phyloP scores from a whole-genome alignment of 2,113 vertebrate genomes.

The Carassius gibelio region DNA sequence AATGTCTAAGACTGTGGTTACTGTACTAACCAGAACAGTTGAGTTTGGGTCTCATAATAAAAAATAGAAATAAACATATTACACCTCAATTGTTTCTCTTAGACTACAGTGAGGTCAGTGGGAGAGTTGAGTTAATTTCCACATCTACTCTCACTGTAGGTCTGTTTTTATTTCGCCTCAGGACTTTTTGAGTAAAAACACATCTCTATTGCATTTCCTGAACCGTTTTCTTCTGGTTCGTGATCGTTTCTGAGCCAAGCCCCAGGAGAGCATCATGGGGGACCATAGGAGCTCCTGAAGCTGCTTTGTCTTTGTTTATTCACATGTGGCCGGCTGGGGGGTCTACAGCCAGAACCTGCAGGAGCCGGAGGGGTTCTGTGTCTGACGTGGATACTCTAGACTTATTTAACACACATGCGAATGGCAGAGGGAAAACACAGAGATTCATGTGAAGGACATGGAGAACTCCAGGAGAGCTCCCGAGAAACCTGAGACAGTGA shows the following conservation, averaged over 20 bases:
- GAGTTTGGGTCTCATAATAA: too few species aligned
- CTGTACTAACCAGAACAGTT: too few species aligned
- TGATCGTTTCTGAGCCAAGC: slow-evolving; percentile 55
- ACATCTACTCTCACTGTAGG: not conserved
- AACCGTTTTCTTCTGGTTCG: slow-evolving; percentile 27
- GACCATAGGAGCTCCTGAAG: slow-evolving; percentile 47
- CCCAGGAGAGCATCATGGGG: slow-evolving; percentile 53
- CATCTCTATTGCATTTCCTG: not conserved
- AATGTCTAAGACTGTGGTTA: too few species aligned
- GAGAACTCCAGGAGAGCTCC: not conserved
- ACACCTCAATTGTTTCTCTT: not conserved
- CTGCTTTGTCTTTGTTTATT: slow-evolving; percentile 42
- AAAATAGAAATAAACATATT: too few species aligned
- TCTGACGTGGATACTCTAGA: slow-evolving; percentile 9
- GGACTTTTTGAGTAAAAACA: not conserved
- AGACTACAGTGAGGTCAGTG: not conserved
- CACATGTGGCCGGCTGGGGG: slow-evolving; percentile 47
- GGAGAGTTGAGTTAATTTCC: not conserved
- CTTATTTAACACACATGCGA: slow-evolving; percentile 25
- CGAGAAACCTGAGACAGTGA: not conserved
- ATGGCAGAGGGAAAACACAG: slow-evolving; percentile 1
- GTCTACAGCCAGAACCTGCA: not conserved
- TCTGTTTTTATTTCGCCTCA: not conserved
- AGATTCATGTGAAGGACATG: not conserved
- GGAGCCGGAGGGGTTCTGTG: not conserved